Conservation (phyloP, 2,888 invertebrate genomes). For the Lagria hirta region DNA sequence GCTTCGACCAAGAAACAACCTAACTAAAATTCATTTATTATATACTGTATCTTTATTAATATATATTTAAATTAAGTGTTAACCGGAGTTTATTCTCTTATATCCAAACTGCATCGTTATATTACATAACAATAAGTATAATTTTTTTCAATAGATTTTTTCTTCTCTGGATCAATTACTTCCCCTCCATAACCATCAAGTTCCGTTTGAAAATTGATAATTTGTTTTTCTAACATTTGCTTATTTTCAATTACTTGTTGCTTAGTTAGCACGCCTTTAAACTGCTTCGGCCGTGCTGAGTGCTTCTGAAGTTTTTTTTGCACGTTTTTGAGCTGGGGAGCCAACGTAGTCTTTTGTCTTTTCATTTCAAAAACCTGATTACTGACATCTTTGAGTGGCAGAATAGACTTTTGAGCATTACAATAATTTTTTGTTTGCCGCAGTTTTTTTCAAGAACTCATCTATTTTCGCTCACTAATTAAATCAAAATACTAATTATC, state of each 20-base stretch:
- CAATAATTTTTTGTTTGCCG: conserved; percentile 89
- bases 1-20: too few species aligned
- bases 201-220: conserved; percentile 58
- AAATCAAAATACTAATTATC: conserved; percentile 76
- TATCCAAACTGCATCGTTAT: too few species aligned
- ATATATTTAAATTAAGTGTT: too few species aligned
- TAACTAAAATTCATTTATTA: too few species aligned
- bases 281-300: conserved; percentile 3
- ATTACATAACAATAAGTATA: too few species aligned
- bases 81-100: too few species aligned
- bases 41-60: too few species aligned
- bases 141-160: conserved; percentile 58
- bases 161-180: conserved; percentile 63
- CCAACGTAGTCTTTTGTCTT: conserved; percentile 55
- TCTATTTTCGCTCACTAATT: conserved; percentile 63
- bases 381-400: conserved; percentile 49
- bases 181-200: conserved; percentile 58
- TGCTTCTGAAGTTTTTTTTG: conserved; percentile 50
- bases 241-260: conserved; percentile 58
- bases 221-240: conserved; percentile 53
- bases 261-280: conserved; percentile 4
- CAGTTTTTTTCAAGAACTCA: conserved; percentile 76
- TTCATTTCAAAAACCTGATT: conserved; percentile 59
- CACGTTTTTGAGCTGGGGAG: conserved; percentile 50
- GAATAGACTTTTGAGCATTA: conserved; percentile 63